Evolutionary conservation across 2,888 invertebrate species (phyloP).

Genomic region (Drosophila quinaria): DNA sequence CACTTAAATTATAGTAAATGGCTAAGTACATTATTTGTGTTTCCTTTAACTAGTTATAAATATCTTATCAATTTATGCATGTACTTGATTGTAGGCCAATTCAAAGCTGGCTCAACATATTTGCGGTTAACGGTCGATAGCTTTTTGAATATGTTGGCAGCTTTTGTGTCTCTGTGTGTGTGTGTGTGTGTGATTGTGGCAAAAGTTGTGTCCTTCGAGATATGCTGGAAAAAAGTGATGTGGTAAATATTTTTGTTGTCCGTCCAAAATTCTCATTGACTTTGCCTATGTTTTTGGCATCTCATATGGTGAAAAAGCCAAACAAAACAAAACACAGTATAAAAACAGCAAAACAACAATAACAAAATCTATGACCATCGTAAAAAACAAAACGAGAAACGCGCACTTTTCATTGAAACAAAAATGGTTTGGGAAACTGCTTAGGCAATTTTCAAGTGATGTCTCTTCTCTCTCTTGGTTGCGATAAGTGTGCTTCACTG

Average conservation of each 20-base stretch:
- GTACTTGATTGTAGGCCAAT: constrained; percentile 38
- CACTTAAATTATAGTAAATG: neutral
- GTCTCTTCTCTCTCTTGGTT: constrained; percentile 60
- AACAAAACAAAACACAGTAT: constrained; percentile 4
- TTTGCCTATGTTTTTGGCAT: constrained; percentile 48
- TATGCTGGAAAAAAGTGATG: constrained; percentile 51
- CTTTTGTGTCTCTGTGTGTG: constrained; percentile 15
- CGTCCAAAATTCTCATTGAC: constrained; percentile 23
- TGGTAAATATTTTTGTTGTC: constrained; percentile 48
- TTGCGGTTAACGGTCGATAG: constrained; percentile 76
- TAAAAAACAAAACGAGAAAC: constrained; percentile 67
- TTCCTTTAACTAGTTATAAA: neutral
- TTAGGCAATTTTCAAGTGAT: constrained; percentile 82
- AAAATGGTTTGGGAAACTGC: constrained; percentile 63
- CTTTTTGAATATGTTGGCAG: constrained; percentile 61
- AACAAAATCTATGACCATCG: constrained; percentile 43
- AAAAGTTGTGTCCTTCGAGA: constrained; percentile 58
- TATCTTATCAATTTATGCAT: constrained; percentile 33
- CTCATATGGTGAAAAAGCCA: constrained; percentile 44
- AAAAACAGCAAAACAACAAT: constrained; percentile 27
- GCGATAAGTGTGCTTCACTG: constrained; percentile 69
- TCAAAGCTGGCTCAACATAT: constrained; percentile 65
- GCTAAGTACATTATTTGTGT: no score
- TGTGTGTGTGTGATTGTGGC: constrained; percentile 31
- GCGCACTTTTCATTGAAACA: constrained; percentile 48